Conservation (phyloP, 2,888 invertebrate genomes). For the Blomia tropicalis region DNA sequence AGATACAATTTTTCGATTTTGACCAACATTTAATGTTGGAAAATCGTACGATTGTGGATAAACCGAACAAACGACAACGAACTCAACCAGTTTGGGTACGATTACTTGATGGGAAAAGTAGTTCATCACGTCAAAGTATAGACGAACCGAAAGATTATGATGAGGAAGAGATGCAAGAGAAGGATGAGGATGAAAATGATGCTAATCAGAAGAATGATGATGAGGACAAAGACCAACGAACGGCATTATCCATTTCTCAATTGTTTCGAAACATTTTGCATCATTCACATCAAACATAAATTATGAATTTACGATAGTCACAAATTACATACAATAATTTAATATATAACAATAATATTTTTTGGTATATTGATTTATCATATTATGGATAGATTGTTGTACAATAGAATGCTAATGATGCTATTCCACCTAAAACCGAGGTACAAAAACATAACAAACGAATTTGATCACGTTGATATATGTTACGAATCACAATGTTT, state of each 20-base stretch:
- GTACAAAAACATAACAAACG: conserved; percentile 2
- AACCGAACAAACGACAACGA: background rate
- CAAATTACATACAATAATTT: too few relatives aligned
- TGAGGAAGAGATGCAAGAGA: too few relatives aligned
- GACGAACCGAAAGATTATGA: background rate
- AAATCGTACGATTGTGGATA: background rate
- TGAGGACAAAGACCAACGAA: too few relatives aligned
- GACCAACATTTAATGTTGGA: background rate
- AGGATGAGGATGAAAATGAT: too few relatives aligned
- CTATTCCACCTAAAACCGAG: conserved; percentile 1
- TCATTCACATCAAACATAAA: too few relatives aligned
- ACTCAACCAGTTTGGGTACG: background rate
- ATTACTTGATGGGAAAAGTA: background rate
- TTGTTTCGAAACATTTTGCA: too few relatives aligned
- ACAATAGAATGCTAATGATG: background rate
- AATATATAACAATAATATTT: too few relatives aligned
- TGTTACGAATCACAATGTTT: conserved; percentile 1
- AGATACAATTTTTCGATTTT: conserved; percentile 7
- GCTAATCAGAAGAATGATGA: too few relatives aligned
- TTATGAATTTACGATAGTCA: too few relatives aligned
- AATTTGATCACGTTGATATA: background rate
- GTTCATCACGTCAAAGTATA: background rate
- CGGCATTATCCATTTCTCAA: too few relatives aligned
- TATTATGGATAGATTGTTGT: too few relatives aligned
- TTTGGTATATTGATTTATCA: too few relatives aligned